A percentile compares a stretch with the other conserved stretches of the same genome.
phyloP scores from a whole-genome alignment of 2,888 invertebrate species.

The Marasmarcha lunaedactyla region DNA sequence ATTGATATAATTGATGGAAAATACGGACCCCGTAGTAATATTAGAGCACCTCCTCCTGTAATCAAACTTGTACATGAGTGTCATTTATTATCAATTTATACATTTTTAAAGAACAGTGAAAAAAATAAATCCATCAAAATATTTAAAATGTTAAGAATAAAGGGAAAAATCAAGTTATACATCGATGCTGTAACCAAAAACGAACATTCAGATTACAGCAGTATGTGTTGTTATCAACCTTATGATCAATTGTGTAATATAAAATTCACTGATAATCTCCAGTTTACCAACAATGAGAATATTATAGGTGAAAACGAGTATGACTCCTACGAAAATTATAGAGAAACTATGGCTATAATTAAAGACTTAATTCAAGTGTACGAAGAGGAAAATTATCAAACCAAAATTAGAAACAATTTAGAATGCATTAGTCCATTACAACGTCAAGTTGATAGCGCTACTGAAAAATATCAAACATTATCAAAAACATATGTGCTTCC shows the following conservation, averaged over 20 bases:
- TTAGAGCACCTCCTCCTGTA: slow-evolving; percentile 15
- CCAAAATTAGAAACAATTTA: background rate
- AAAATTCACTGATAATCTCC: no score
- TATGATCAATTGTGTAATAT: no score
- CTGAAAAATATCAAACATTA: no score
- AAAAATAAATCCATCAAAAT: slow-evolving; percentile 30
- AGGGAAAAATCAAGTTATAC: slow-evolving; percentile 39
- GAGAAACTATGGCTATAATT: no score
- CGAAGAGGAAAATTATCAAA: no score
- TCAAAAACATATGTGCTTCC: no score
- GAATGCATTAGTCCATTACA: no score
- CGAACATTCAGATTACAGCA: slow-evolving; percentile 26
- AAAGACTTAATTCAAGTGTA: no score
- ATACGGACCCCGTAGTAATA: slow-evolving; percentile 18
- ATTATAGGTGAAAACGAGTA: no score
- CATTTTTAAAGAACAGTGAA: slow-evolving; percentile 30
- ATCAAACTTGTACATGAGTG: slow-evolving; percentile 23
- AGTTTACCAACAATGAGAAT: no score
- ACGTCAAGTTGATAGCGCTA: no score
- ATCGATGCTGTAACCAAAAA: slow-evolving; percentile 27
- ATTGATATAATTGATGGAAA: slow-evolving; percentile 41
- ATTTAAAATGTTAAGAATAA: slow-evolving; percentile 32
- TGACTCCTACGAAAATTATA: no score
- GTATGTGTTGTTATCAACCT: slow-evolving; percentile 27
- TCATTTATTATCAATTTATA: slow-evolving; percentile 36